These are phyloP conservation scores for Clarias magur DNA, from an alignment of 2,113 vertebrate species.

Conservation along the genomic window DNA sequence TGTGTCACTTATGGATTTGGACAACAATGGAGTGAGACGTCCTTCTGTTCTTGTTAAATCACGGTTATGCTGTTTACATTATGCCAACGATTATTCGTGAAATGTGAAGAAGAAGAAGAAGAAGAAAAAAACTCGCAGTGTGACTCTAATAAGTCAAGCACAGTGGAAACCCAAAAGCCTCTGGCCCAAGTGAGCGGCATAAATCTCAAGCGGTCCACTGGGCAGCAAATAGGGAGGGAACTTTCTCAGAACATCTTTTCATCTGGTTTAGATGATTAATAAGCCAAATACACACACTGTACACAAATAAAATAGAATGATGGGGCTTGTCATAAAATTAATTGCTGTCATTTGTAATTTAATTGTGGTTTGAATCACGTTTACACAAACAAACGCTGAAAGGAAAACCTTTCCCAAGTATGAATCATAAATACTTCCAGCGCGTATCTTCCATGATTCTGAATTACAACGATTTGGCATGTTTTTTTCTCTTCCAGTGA, in stretches of 20 bases:
- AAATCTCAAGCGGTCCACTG: constrained; percentile 1
- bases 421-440: constrained; percentile 50
- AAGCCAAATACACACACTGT: constrained; percentile 42
- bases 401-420: constrained; percentile 45
- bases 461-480: constrained; percentile 51
- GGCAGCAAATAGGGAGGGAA: neutral
- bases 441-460: constrained; percentile 42
- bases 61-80: neutral
- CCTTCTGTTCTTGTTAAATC: constrained; percentile 24
- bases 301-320: constrained; percentile 56
- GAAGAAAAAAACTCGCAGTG: neutral
- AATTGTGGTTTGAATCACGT: constrained; percentile 48
- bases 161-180: neutral
- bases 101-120: neutral
- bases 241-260: constrained; percentile 45
- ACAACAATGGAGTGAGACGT: constrained; percentile 21
- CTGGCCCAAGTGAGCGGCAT: constrained; percentile 4
- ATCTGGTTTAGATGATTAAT: constrained; percentile 52
- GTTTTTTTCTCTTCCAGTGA: constrained; percentile 44
- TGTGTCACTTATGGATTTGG: constrained; percentile 33
- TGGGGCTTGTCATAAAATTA: constrained; percentile 53
- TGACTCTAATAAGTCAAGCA: constrained; percentile 20
- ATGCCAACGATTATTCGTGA: constrained; percentile 9
- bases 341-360: constrained; percentile 59
- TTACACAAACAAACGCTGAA: constrained; percentile 47